Evolutionary conservation across 2,888 invertebrate genomes (phyloP), one percentile per base, ranked within the genome.

Genomic region (Heliconius ethilla): DNA sequence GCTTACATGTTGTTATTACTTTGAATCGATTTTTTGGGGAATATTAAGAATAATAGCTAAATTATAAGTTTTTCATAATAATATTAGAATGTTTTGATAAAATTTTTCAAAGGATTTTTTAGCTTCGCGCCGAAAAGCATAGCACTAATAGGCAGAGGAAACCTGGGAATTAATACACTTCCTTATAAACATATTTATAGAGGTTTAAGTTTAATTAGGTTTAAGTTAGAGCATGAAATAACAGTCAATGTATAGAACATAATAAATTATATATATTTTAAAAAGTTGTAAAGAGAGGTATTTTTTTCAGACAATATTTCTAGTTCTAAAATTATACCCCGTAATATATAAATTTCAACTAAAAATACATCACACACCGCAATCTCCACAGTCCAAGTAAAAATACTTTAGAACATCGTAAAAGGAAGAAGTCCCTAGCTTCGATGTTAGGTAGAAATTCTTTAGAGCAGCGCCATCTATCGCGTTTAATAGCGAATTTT

Each of bases 381-480:
- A 45, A 86, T 86, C 87, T 88, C 85, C 84, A 80, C 87, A 86
- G 87, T 88, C 85, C 84, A 80, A 83, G 83, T 81, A 80, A 84
- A 87, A 85, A 87, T 86, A 87, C 85, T 89, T 89, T 90, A 85
- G 83, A 81, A 78, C 79, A 83, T 88, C 88, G 89, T 91, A 88
- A 90, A 90, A 86, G 84, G 75, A 90, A 86, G 84, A 76, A 83
- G 84, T 84, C 83, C 82, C 80, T 80, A 78, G 80, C 82, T 82
- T 83, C 83, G 82, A 82, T 78, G 81, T 83, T 78, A 79, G 79
- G 78, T 80, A 80, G 80, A 85, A 87, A 89, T 88, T 89, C 87
- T 88, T 89, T 87, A 88, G 84, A 85, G 84, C 85, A 90, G 79
- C 89, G 91, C 92, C 93, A 93, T 93, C 94, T 93, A 92, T 93